Conservation (phyloP, 64 coral and sea anemone species). For the Catalaphyllia jardinei region DNA sequence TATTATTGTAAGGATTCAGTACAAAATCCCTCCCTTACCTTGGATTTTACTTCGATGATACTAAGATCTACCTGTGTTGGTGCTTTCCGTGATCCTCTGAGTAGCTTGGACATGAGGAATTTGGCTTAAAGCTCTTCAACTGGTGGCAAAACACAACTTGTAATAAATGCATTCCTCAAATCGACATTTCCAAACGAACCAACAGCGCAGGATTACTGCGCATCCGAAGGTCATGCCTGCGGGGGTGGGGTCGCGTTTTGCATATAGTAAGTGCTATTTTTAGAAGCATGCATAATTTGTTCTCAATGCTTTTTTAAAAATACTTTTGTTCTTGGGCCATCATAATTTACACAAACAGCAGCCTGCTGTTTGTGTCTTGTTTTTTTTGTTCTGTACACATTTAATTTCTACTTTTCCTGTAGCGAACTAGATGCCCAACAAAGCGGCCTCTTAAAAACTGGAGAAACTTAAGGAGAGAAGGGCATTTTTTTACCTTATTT, state of each 20-base stretch:
- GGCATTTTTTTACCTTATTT: too few species aligned
- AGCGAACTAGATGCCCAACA: too few species aligned
- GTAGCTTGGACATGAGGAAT: conserved; percentile 89
- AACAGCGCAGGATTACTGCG: conserved; percentile 74
- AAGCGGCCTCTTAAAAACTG: too few species aligned
- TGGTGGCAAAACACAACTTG: conserved; percentile 1
- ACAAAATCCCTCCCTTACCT: conserved; percentile 56
- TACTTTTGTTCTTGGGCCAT: too few species aligned
- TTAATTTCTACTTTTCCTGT: too few species aligned
- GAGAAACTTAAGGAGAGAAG: too few species aligned
- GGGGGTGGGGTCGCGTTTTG: conserved; percentile 68
- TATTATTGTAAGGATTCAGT: background rate
- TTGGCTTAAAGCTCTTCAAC: conserved; percentile 39
- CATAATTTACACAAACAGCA: too few species aligned
- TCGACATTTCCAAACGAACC: conserved; percentile 15
- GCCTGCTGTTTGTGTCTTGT: too few species aligned
- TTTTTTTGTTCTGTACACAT: too few species aligned
- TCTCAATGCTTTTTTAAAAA: too few species aligned
- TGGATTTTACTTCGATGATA: conserved; percentile 92
- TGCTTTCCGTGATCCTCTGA: conserved; percentile 70
- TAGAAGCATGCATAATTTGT: background rate
- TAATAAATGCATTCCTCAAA: conserved; percentile 44
- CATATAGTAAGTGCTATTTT: conserved; percentile 35
- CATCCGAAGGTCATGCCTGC: conserved; percentile 25
- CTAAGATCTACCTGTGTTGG: conserved; percentile 84